A percentile compares a stretch with the other conserved stretches of the same genome.
These are phyloP conservation scores for Leucopternis melanops DNA, from an alignment of 2,113 vertebrate genomes.

Conservation along the genomic window DNA sequence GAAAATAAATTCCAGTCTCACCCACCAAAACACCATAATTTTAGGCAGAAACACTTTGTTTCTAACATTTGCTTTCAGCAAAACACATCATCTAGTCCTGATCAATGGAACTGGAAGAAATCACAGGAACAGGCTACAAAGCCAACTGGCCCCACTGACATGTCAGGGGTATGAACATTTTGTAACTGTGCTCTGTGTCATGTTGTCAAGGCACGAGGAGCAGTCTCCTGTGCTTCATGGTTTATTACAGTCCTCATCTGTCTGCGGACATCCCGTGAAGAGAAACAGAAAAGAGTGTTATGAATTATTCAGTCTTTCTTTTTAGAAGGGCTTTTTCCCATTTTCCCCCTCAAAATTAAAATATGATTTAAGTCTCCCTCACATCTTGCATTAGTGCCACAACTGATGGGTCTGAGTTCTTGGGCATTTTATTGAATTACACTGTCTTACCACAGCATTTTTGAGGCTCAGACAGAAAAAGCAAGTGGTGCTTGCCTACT, in stretches of 20 bases:
- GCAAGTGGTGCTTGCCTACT: background rate
- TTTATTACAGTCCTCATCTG: background rate
- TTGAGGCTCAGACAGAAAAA: background rate
- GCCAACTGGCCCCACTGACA: background rate
- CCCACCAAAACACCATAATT: background rate
- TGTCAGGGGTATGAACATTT: background rate
- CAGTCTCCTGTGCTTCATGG: background rate
- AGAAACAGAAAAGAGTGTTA: background rate
- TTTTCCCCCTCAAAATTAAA: background rate
- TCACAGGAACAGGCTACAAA: background rate
- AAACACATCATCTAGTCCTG: background rate
- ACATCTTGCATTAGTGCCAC: background rate
- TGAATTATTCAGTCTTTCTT: background rate
- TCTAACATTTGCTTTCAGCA: background rate
- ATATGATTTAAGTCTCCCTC: background rate
- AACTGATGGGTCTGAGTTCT: background rate
- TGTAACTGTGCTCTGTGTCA: background rate
- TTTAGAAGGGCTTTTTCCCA: background rate
- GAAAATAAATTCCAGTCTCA: background rate
- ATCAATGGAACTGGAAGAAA: background rate
- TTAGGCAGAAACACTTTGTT: background rate
- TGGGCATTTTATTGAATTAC: background rate
- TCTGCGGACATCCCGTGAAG: background rate
- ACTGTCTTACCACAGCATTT: background rate
- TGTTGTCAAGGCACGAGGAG: background rate